These are phyloP conservation scores for Aurelia aurita DNA, from an alignment of 30 jellyfish, hydroid and myxozoan species.

Conservation along the genomic window DNA sequence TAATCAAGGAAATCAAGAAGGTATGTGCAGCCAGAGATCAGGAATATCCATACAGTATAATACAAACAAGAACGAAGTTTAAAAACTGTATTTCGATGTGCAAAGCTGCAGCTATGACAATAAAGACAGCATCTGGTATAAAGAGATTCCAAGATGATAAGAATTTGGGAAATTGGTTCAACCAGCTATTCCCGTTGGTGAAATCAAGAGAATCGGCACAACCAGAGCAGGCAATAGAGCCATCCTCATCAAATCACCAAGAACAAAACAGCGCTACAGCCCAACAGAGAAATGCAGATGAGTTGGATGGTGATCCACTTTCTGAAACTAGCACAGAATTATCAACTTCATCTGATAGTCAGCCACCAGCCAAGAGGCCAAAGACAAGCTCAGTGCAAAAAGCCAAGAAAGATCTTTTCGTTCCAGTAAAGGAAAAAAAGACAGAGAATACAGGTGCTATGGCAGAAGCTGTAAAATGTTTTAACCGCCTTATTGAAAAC, in stretches of 20 bases:
- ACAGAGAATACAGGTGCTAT: constrained; percentile 5
- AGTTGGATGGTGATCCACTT: neutral
- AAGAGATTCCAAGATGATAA: constrained; percentile 41
- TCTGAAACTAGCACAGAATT: neutral
- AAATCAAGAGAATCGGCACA: constrained; percentile 64
- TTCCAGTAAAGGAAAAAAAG: constrained; percentile 14
- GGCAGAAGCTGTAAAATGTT: constrained; percentile 25
- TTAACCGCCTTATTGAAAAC: constrained; percentile 24
- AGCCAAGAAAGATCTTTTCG: constrained; percentile 25
- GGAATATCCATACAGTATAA: constrained; percentile 26
- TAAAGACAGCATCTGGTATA: constrained; percentile 54
- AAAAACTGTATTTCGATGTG: constrained; percentile 44
- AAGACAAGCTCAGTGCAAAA: neutral
- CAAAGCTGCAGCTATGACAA: constrained; percentile 65
- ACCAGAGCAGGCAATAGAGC: constrained; percentile 67
- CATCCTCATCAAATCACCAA: constrained; percentile 1
- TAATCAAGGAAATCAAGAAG: neutral
- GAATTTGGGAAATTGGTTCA: constrained; percentile 42
- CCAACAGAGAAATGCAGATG: constrained; percentile 1
- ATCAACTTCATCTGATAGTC: neutral
- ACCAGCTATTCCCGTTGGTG: constrained; percentile 50
- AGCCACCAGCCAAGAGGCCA: neutral
- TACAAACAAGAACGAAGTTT: constrained; percentile 43
- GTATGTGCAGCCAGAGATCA: constrained; percentile 10
- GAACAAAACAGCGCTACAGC: neutral